Conservation (phyloP, 2,888 invertebrate species). For the Diarsia mendica region DNA sequence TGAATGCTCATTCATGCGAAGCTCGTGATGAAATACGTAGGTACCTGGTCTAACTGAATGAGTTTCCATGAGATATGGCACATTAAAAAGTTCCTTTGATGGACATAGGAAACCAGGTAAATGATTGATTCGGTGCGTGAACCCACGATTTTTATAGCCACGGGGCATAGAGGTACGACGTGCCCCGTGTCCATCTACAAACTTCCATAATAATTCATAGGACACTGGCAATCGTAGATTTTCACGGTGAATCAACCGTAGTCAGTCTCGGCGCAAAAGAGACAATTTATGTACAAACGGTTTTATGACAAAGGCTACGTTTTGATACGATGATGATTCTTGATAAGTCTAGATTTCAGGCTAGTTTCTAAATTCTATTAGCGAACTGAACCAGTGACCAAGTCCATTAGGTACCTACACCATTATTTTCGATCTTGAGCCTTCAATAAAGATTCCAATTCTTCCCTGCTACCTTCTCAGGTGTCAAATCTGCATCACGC, state of each 20-base stretch:
- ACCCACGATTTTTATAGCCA: background rate
- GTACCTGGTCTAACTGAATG: background rate
- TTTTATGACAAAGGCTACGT: background rate
- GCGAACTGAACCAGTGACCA: background rate
- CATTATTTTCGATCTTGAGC: background rate
- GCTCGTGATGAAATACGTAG: constrained; percentile 39
- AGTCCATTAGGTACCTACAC: background rate
- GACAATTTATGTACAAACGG: background rate
- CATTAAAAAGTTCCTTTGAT: background rate
- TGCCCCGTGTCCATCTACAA: background rate
- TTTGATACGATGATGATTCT: background rate
- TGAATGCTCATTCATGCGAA: constrained; percentile 50
- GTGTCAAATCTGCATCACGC: background rate
- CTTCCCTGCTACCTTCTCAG: background rate
- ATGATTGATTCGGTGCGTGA: too few relatives aligned
- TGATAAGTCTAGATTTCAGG: background rate
- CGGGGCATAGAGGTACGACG: background rate
- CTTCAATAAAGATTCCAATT: background rate
- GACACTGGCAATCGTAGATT: background rate
- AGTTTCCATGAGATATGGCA: background rate
- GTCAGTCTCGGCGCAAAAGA: too few relatives aligned
- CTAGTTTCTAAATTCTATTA: background rate
- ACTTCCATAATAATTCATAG: background rate
- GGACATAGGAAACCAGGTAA: background rate
- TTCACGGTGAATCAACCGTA: background rate